Conservation (phyloP, 2,888 invertebrate genomes). For the Patella caerulea region DNA sequence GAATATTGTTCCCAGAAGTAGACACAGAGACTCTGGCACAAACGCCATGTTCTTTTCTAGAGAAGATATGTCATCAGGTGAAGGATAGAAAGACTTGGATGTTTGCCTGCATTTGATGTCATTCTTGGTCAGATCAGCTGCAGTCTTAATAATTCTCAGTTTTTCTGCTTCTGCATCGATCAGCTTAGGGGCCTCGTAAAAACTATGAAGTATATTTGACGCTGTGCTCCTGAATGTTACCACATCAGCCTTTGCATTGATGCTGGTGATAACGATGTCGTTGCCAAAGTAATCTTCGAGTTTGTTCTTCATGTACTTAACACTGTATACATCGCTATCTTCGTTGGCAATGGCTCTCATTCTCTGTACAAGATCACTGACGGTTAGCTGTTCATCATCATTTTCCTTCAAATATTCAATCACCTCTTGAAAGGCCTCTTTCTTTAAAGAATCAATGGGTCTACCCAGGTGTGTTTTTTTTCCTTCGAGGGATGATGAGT, state of each 20-base stretch:
- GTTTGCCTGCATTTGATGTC: slow-evolving; percentile 30
- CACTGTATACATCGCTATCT: too few relatives aligned
- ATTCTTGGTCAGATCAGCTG: slow-evolving; percentile 35
- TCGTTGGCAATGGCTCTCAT: too few relatives aligned
- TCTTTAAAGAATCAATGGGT: too few relatives aligned
- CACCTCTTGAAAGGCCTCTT: too few relatives aligned
- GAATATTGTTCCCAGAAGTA: slow-evolving; percentile 32
- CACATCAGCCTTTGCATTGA: slow-evolving; percentile 32
- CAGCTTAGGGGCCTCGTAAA: background rate
- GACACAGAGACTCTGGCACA: slow-evolving; percentile 29
- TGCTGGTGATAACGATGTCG: slow-evolving; percentile 27
- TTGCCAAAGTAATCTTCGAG: too few relatives aligned
- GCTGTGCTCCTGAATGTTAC: slow-evolving; percentile 33
- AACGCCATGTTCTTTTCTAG: slow-evolving; percentile 15
- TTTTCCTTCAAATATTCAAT: too few relatives aligned
- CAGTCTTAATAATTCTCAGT: slow-evolving; percentile 23
- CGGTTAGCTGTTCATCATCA: too few relatives aligned
- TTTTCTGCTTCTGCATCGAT: slow-evolving; percentile 13
- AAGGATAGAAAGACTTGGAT: slow-evolving; percentile 29
- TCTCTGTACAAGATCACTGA: too few relatives aligned
- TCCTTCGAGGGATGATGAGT: too few relatives aligned
- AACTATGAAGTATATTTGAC: slow-evolving; percentile 22
- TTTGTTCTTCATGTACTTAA: too few relatives aligned
- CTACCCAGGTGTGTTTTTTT: too few relatives aligned
- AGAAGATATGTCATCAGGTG: slow-evolving; percentile 24